Conservation (phyloP, 2,888 invertebrate species). For the Apodemia zela region DNA sequence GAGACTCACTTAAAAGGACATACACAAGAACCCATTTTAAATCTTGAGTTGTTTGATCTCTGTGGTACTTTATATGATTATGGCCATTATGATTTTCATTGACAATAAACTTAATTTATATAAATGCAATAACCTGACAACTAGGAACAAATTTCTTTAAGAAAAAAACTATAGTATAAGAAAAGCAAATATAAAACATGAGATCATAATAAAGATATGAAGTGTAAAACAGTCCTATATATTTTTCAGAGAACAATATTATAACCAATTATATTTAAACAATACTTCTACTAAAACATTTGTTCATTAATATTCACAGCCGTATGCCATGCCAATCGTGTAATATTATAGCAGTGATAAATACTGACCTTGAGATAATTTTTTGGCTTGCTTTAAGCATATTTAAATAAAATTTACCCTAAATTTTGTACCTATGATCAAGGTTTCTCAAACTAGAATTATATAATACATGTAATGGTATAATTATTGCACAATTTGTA, state of each 20-base stretch:
- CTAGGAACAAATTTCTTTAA: constrained; percentile 16
- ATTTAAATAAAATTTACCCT: neutral
- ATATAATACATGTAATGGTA: no score
- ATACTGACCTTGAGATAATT: constrained; percentile 6
- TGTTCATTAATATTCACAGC: constrained; percentile 10
- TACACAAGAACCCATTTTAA: neutral
- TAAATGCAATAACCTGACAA: constrained; percentile 9
- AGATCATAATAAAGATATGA: constrained; percentile 14
- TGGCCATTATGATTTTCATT: neutral
- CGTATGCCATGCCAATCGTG: constrained; percentile 4
- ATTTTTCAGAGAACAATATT: neutral
- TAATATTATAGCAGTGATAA: constrained; percentile 14
- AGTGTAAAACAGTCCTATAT: neutral
- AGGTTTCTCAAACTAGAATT: constrained; percentile 16
- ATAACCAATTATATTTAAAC: constrained; percentile 5
- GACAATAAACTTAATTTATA: constrained; percentile 8
- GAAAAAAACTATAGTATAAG: constrained; percentile 15
- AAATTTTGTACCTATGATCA: neutral
- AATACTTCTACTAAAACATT: neutral
- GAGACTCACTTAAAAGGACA: neutral
- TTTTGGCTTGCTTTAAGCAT: constrained; percentile 10
- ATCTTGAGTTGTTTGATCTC: neutral
- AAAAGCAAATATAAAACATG: constrained; percentile 22
- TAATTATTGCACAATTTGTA: no score
- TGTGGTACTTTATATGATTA: neutral